Evolutionary conservation across 2,113 vertebrate genomes (phyloP).

Genomic region (Lota lota): DNA sequence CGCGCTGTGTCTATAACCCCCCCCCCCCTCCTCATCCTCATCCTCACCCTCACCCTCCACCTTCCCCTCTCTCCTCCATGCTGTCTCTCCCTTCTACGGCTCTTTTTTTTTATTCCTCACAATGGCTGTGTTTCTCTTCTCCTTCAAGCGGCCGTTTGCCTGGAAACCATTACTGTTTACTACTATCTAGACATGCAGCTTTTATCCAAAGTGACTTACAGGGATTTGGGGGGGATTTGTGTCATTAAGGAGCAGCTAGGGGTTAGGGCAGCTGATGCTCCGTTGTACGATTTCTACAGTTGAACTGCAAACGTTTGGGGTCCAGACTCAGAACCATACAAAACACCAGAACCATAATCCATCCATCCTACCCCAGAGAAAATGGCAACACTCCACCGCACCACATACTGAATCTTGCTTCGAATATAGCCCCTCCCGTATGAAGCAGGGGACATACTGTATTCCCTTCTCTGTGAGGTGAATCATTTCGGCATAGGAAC

Average conservation of each 20-base stretch:
- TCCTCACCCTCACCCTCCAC: neutral
- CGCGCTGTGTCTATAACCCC: conserved; percentile 54
- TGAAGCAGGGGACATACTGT: conserved; percentile 23
- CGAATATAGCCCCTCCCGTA: neutral
- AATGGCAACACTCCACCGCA: conserved; percentile 11
- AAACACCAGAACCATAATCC: neutral
- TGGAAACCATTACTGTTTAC: no score
- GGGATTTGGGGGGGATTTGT: no score
- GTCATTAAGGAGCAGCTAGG: no score
- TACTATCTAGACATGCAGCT: no score
- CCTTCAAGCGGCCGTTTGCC: no score
- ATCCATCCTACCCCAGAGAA: neutral
- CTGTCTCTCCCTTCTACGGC: neutral
- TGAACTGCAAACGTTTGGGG: no score
- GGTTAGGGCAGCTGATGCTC: no score
- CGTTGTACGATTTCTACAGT: no score
- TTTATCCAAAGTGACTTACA: no score
- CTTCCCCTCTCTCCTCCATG: conserved; percentile 11
- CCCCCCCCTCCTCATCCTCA: conserved; percentile 14
- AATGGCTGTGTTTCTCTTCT: neutral
- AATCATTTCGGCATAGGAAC: conserved; percentile 64
- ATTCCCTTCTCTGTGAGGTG: conserved; percentile 36
- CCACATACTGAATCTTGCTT: neutral
- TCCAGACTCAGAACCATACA: neutral
- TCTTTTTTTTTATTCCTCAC: conserved; percentile 1